Base-by-base conservation (phyloP, 1,140 invertebrate species). In the Ooceraea biroi region DNA sequence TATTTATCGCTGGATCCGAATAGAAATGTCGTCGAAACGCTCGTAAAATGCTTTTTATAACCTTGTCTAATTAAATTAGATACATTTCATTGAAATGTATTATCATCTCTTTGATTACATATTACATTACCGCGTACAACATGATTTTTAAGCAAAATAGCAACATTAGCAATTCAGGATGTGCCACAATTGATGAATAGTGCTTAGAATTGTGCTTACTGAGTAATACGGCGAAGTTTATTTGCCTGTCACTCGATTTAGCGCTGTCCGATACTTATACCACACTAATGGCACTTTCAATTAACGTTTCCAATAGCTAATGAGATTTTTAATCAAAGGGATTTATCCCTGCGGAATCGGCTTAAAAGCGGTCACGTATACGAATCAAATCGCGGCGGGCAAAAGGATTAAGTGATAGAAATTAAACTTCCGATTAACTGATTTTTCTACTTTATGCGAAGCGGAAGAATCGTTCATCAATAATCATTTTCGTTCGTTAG, bases 231-330 rank as follows among this genome's bases (percentile, higher is more conserved):
- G 36, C 22, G 17, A 8, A 36, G 2, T 50, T n/a, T 61, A 60
- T 66, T 73, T 69, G 46, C 41, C 5, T 17, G 19, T 4, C 50
- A 17, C 60, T 60, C 46, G 48, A 66, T 58, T 77, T 36, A 7
- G 8, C 25, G 1, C 17, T 25, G 55, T 10, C 14, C n/a, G 25
- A 8, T 1, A 52, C 61, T 80, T 80, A 80, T 58, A 65, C 22
- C 46, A 52, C n/a, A 22, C 22, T 46, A 44, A 68, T 60, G 27
- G n/a, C 44, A 71, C 57, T 83, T 78, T 83, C 58, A 66, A 76
- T 83, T 82, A 83, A 65, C 25, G 52, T 65, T 87, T 87, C 46
- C 85, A 87, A 87, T 87, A 84, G 83, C 58, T 87, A 87, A 87
- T 87, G 86, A 87, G 72, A 82, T 68, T 58, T 84, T 87, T 61